phyloP scores from a whole-genome alignment of 2,797 vertebrate species.

The Leptoclinus maculatus region DNA sequence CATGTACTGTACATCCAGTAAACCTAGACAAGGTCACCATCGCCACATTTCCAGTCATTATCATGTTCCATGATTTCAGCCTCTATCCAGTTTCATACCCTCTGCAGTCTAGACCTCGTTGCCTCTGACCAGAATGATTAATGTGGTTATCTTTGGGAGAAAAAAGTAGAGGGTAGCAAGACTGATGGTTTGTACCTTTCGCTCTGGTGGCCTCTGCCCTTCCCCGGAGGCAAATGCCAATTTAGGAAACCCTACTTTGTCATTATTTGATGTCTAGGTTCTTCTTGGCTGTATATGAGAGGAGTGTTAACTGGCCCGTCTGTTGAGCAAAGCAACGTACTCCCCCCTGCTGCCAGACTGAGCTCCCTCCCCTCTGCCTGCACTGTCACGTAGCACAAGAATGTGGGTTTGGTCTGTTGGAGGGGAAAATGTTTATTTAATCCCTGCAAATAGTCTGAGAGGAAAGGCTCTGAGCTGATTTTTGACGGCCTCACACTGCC shows the following conservation, averaged over 20 bases:
- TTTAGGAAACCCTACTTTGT: slow-evolving; percentile 65
- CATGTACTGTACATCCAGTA: slow-evolving; percentile 26
- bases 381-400: slow-evolving; percentile 69
- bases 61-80: slow-evolving; percentile 51
- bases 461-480: slow-evolving; percentile 2
- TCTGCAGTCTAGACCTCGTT: slow-evolving; percentile 19
- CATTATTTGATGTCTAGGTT: slow-evolving; percentile 65
- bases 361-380: slow-evolving; percentile 33
- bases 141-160: slow-evolving; percentile 63
- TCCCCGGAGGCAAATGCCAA: slow-evolving; percentile 49
- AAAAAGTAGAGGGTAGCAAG: slow-evolving; percentile 45
- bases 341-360: slow-evolving; percentile 22
- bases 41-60: slow-evolving; percentile 55
- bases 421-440: slow-evolving; percentile 61
- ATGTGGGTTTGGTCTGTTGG: slow-evolving; percentile 60
- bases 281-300: slow-evolving; percentile 48
- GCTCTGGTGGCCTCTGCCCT: slow-evolving; percentile 47
- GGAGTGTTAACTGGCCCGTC: slow-evolving; percentile 27
- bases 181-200: slow-evolving; percentile 57
- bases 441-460: slow-evolving; percentile 31
- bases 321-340: slow-evolving; percentile 51
- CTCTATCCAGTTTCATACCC: slow-evolving; percentile 22
- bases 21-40: slow-evolving; percentile 38
- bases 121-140: slow-evolving; percentile 46
- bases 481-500: slow-evolving; percentile 7